phyloP scores from a whole-genome alignment of 2,797 vertebrate species.

The Poeciliopsis paucimaculata region DNA sequence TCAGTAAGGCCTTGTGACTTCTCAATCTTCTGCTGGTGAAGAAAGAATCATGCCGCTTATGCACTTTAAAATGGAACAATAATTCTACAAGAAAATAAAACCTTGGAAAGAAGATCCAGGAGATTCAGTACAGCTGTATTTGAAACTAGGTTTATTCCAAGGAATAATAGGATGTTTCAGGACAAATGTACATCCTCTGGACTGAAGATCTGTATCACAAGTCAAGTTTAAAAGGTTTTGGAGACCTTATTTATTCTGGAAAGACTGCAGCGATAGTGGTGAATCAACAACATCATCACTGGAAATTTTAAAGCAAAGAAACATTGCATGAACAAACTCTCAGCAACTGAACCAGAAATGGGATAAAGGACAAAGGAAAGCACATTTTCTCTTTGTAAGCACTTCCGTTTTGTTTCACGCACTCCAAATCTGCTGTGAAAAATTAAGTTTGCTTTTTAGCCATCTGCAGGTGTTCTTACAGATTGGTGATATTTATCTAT shows the following conservation, averaged over 20 bases:
- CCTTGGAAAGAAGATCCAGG: background rate
- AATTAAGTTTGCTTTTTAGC: background rate
- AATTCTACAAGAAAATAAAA: background rate
- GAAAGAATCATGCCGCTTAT: background rate
- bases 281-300: background rate
- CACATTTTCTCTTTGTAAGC: background rate
- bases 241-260: background rate
- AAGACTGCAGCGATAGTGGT: background rate
- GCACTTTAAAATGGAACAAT: background rate
- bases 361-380: background rate
- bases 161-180: background rate
- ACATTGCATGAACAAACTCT: background rate
- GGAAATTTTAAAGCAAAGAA: background rate
- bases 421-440: background rate
- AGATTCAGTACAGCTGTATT: background rate
- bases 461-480: background rate
- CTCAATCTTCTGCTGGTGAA: background rate
- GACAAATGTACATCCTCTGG: background rate
- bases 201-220: background rate
- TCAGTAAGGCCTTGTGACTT: background rate
- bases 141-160: background rate
- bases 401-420: background rate
- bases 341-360: background rate
- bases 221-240: background rate
- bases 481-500: background rate